Conservation (phyloP, 2,797 vertebrate genomes). For the Graptemys geographica region DNA sequence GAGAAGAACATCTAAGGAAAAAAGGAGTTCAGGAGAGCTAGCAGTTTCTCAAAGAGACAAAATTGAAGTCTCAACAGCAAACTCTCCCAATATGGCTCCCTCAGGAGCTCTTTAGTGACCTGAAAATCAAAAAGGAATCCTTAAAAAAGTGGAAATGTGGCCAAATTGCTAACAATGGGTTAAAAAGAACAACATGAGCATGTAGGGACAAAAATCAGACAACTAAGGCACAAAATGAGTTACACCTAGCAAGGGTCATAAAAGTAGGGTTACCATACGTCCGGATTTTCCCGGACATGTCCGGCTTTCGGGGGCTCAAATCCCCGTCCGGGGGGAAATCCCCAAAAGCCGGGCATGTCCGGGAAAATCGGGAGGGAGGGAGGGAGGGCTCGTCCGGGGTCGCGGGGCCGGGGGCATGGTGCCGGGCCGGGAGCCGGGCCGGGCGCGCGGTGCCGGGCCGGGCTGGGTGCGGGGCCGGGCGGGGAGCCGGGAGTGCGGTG, state of each 20-base stretch:
- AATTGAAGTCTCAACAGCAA: background rate
- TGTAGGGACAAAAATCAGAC: background rate
- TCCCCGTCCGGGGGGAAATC: too few relatives aligned
- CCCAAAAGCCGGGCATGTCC: too few relatives aligned
- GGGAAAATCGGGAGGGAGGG: too few relatives aligned
- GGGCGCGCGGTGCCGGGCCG: too few relatives aligned
- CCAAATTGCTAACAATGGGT: background rate
- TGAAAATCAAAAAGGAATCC: background rate
- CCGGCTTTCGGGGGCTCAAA: too few relatives aligned
- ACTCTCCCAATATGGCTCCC: background rate
- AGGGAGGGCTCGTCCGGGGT: too few relatives aligned
- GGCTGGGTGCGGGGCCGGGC: too few relatives aligned
- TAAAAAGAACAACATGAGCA: background rate
- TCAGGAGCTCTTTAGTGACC: background rate
- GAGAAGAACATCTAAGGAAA: background rate
- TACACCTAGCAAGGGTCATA: background rate
- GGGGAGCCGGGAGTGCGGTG: too few relatives aligned
- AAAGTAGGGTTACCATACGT: too few relatives aligned
- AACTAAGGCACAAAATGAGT: background rate
- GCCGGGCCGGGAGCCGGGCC: too few relatives aligned
- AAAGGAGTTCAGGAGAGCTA: background rate
- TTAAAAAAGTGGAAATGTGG: background rate
- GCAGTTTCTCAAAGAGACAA: background rate
- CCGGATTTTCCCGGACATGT: too few relatives aligned
- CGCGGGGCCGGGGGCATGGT: too few relatives aligned